Base-by-base conservation (phyloP, 2,888 invertebrate species). In the Carcina quercana region DNA sequence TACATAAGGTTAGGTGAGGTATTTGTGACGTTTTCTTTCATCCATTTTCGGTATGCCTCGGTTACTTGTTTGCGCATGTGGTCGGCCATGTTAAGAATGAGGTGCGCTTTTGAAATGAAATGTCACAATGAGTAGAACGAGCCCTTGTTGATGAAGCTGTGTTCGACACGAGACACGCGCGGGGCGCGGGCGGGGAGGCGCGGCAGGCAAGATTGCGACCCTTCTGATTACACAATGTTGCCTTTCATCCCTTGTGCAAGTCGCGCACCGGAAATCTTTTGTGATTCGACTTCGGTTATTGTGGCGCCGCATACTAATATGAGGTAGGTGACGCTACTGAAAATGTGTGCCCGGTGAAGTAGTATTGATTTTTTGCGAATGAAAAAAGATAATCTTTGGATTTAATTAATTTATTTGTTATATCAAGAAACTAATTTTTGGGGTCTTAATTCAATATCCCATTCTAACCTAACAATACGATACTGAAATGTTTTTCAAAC, bases 191-290 rank as follows among this genome's bases (percentile, higher is more conserved):
- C 8, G 20, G 62, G 42, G 59, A 47, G 60, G 58, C 65, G 67
- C 71, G 64, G 59, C 72, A 70, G 73, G 73, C 65, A 65, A 76
- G 78, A 80, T 80, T 80, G 78, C 75, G 80, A 78, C 82, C 82
- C 79, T 82, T 74, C 74, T 83, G 82, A 83, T 83, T 83, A 83
- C 82, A 80, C 78, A 79, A 78, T 78, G 80, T 79, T 70, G 78
- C 71, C 78, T 79, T 79, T 80, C 79, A 78, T 80, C 75, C 78
- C 76, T 75, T 75, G 79, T 78, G 76, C 75, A 71, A 79, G 79
- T 74, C 79, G 76, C 73, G 78, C 72, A 64, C 78, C 80, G 80
- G 80, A 82, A 80, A 80, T 83, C 82, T 83, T 83, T 83, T 83
- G 80, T 83, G 79, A 78, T 79, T 80, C 70, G 66, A 70, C 74